Evolutionary conservation across 2,797 vertebrate genomes (phyloP).

Genomic region (Phyllotis vaccarum): DNA sequence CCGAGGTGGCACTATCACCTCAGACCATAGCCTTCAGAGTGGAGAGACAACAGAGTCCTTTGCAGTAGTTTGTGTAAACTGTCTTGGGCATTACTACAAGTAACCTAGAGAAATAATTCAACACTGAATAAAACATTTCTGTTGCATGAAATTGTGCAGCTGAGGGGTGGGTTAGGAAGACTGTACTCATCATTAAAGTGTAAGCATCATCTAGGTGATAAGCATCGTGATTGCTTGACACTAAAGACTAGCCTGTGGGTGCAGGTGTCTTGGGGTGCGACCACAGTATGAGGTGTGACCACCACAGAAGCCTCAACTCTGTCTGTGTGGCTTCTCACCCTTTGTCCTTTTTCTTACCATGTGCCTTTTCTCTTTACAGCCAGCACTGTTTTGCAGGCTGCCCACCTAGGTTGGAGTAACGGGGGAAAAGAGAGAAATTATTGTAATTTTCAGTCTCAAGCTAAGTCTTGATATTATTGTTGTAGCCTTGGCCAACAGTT

Average conservation of each 20-base stretch:
- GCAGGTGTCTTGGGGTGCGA: neutral
- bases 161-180: slow-evolving; percentile 3
- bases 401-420: neutral
- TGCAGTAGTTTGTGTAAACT: neutral
- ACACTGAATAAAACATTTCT: slow-evolving; percentile 1
- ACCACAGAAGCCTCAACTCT: neutral
- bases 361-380: slow-evolving; percentile 64
- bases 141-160: neutral
- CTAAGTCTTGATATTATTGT: neutral
- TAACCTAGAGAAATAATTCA: slow-evolving; percentile 45
- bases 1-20: neutral
- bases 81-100: neutral
- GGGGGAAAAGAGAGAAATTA: slow-evolving; percentile 56
- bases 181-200: neutral
- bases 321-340: neutral
- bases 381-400: slow-evolving; percentile 55
- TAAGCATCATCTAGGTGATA: slow-evolving; percentile 6
- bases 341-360: neutral
- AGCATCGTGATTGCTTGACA: neutral
- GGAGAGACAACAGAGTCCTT: neutral
- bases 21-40: neutral
- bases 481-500: slow-evolving; percentile 61
- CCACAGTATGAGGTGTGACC: neutral
- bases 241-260: neutral
- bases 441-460: slow-evolving; percentile 66